Base-by-base conservation (phyloP, 2,888 invertebrate species). In the Scaptomyza cyrtandrae region DNA sequence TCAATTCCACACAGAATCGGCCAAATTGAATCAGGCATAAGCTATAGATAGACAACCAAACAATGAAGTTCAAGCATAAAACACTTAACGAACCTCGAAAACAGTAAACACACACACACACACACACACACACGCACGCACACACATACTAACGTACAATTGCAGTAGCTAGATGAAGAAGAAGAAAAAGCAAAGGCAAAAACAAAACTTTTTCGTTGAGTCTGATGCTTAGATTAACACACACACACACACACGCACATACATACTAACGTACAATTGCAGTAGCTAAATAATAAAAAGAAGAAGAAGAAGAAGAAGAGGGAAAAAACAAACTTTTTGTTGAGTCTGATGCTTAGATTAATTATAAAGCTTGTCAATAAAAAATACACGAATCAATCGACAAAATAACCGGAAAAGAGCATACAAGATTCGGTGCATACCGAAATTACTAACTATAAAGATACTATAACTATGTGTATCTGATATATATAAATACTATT, bases 401-500 rank as follows among this genome's bases (percentile, higher is more conserved):
- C n/a, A 37, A 35, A 35, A 5, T 61, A 63, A 39, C 53, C 68
- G 72, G 75, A 75, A 75, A 75, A 75, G 75, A 76, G 75, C 75
- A 76, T 60, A 16, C 13, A 49, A 55, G 48, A 72, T 75, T 71
- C 76, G 75, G 76, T 68, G 71, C 48, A 29, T 13, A 58, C 72
- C 76, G 75, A 75, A 63, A 58, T 35, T 44, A 66, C 48, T 54
- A 43, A 54, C 19, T 16, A 6, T 31, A 16, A 14, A 16, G 10
- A 33, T 29, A 9, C 6, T 33, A 33, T 33, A 10, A 6, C 10
- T 33, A 33, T 33, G 33, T n/a, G 33, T n/a, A 61, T 33, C 14
- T 4, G 37, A 61, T 0, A 43, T 14, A 41, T 13, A 19, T 13
- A 31, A 7, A 29, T 29, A 29, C 29, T 33, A 41, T 27, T 41